Evolutionary conservation across 2,113 vertebrate species (phyloP).

Genomic region (Todiramphus chloris): DNA sequence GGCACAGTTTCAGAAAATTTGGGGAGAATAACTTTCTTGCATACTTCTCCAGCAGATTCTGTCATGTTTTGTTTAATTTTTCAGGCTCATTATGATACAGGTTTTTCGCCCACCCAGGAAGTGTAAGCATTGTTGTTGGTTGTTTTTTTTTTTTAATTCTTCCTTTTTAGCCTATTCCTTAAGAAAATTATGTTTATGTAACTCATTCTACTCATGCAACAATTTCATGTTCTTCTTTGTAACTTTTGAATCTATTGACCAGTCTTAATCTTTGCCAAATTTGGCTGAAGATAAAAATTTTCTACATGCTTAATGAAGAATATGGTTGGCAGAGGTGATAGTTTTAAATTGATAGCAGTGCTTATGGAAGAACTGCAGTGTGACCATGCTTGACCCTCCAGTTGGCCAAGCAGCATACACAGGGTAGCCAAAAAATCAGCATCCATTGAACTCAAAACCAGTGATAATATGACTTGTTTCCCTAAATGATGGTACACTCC

Average conservation of each 20-base stretch:
- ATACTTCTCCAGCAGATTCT: not conserved
- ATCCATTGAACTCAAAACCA: not conserved
- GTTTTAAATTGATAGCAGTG: not conserved
- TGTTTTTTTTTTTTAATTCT: not conserved
- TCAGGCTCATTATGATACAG: not conserved
- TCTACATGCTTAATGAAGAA: not conserved
- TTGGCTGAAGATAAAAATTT: not conserved
- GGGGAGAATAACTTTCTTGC: not conserved
- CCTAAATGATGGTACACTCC: no score
- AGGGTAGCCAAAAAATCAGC: not conserved
- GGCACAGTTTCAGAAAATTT: not conserved
- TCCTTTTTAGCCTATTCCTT: not conserved
- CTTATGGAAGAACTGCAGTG: not conserved
- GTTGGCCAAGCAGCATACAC: not conserved
- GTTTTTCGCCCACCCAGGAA: not conserved
- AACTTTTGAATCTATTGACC: not conserved
- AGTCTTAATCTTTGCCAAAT: not conserved
- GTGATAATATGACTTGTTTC: not conserved
- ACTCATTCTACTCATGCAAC: not conserved
- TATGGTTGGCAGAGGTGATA: not conserved
- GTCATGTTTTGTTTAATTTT: not conserved
- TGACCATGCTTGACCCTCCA: not conserved
- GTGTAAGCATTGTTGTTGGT: no score
- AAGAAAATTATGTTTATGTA: not conserved
- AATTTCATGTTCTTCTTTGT: not conserved